phyloP scores from a whole-genome alignment of 2,888 invertebrate species.

The Polymixis flavicincta region DNA sequence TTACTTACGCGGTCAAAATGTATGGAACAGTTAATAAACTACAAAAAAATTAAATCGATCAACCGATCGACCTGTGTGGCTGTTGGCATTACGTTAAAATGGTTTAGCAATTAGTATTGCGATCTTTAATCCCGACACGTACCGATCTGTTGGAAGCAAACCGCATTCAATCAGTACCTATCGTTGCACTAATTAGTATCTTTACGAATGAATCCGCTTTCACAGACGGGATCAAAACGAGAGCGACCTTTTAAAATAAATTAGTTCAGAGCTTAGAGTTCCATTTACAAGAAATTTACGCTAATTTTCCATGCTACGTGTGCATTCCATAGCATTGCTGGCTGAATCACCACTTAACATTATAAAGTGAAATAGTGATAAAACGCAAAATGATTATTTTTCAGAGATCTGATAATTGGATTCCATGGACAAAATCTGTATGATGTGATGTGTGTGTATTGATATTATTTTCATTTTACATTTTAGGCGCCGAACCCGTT shows the following conservation, averaged over 20 bases:
- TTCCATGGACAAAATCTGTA: not conserved
- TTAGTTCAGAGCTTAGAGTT: not conserved
- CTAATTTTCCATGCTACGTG: not conserved
- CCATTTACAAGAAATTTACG: not conserved
- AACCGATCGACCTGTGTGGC: too few species aligned
- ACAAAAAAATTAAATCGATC: too few species aligned
- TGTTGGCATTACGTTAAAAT: not conserved
- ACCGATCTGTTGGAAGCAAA: slow-evolving; percentile 26
- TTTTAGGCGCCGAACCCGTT: slow-evolving; percentile 88
- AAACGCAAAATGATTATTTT: not conserved
- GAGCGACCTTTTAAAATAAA: slow-evolving; percentile 20
- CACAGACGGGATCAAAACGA: slow-evolving; percentile 8
- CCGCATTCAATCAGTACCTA: slow-evolving; percentile 40
- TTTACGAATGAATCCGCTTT: slow-evolving; percentile 26
- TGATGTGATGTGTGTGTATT: not conserved
- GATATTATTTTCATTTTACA: not conserved
- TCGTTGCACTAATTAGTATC: slow-evolving; percentile 44
- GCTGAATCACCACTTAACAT: not conserved
- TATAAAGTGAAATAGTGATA: not conserved
- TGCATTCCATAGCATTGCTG: not conserved
- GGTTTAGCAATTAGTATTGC: slow-evolving; percentile 20
- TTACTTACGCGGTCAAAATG: too few species aligned
- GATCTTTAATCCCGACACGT: slow-evolving; percentile 5
- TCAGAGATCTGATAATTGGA: not conserved
- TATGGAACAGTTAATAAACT: too few species aligned